Evolutionary conservation across 2,113 vertebrate genomes (phyloP).

Genomic region (Cariama cristata): DNA sequence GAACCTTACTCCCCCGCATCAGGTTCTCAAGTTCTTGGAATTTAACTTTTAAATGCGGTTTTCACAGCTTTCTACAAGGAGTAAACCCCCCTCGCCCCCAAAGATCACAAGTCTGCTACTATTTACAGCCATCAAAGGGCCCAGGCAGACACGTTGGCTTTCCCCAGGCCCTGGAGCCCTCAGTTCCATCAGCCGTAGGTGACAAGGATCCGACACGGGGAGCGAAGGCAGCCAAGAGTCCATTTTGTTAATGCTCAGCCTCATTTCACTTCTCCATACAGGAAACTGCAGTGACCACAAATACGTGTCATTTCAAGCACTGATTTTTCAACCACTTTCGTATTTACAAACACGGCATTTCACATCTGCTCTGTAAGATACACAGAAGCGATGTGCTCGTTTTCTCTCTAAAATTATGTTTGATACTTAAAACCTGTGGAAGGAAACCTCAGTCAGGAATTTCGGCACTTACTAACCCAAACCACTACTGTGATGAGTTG

Average conservation of each 20-base stretch:
- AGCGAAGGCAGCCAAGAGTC: not conserved
- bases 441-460: not conserved
- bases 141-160: not conserved
- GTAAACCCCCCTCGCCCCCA: no score
- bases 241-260: not conserved
- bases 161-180: accelerated
- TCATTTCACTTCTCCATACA: not conserved
- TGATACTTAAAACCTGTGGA: not conserved
- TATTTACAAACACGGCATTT: not conserved
- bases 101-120: accelerated
- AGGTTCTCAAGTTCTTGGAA: accelerated
- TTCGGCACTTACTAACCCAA: not conserved
- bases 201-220: accelerated
- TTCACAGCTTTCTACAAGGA: accelerated
- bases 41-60: not conserved
- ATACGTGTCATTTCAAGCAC: not conserved
- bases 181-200: not conserved
- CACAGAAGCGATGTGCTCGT: not conserved
- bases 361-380: not conserved
- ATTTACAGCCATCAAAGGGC: accelerated
- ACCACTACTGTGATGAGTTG: not conserved
- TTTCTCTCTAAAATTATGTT: not conserved
- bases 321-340: not conserved
- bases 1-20: accelerated
- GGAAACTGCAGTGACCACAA: not conserved